Evolutionary conservation across 2,113 vertebrate genomes (phyloP).

Genomic region (Thymallus thymallus): DNA sequence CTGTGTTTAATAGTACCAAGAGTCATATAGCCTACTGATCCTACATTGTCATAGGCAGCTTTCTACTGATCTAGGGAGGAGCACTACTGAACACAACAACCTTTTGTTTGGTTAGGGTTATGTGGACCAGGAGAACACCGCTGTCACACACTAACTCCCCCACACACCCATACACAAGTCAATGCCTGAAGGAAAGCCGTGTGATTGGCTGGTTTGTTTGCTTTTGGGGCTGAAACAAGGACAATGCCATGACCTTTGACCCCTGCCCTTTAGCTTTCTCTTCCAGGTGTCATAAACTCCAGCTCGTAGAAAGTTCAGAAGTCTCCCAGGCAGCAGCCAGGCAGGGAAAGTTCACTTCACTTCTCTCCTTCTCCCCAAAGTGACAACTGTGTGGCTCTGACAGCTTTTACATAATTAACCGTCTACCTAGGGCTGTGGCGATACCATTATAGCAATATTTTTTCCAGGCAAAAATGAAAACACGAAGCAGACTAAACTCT

Average conservation of each 20-base stretch:
- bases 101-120: constrained; percentile 8
- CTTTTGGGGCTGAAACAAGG: background rate
- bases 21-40: no score
- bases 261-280: constrained; percentile 2
- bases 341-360: background rate
- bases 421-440: background rate
- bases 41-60: background rate
- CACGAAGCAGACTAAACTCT: no score
- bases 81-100: background rate
- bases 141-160: background rate
- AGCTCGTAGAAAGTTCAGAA: background rate
- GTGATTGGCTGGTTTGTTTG: background rate
- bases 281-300: background rate
- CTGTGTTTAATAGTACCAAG: background rate
- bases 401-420: background rate
- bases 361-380: background rate
- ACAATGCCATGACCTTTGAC: constrained; percentile 7
- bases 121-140: background rate
- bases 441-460: no score
- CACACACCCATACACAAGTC: constrained; percentile 24
- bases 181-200: background rate
- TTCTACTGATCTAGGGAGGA: background rate
- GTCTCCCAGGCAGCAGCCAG: background rate
- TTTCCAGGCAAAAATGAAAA: no score
- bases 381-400: background rate